Evolutionary conservation across 2,113 vertebrate species (phyloP).

Genomic region (Callospermophilus lateralis): DNA sequence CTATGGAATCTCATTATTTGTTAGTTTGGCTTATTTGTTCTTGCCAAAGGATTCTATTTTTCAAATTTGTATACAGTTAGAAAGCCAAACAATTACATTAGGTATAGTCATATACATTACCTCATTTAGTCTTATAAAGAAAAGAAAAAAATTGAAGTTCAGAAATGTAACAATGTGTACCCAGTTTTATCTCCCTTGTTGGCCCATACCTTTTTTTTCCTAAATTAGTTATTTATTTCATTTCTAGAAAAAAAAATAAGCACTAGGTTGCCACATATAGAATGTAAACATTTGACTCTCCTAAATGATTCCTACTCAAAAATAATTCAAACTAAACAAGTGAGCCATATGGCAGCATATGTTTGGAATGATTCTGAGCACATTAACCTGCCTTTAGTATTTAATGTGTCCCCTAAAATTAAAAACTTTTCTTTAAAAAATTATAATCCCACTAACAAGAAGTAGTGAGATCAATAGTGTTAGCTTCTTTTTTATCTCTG

Average conservation of each 20-base stretch:
- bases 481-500: neutral
- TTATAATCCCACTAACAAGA: neutral
- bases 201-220: neutral
- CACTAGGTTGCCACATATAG: fast-evolving
- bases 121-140: neutral
- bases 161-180: neutral
- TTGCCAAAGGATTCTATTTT: neutral
- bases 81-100: slow-evolving; percentile 16
- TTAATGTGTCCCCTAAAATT: neutral
- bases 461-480: neutral
- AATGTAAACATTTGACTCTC: neutral
- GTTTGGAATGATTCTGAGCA: neutral
- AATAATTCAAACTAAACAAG: neutral
- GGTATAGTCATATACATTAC: neutral
- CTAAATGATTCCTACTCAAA: neutral
- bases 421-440: neutral
- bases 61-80: neutral
- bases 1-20: neutral
- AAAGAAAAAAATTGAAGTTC: neutral
- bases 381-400: neutral
- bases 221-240: neutral
- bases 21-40: neutral
- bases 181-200: neutral
- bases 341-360: neutral
- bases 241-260: neutral